Base-by-base conservation (phyloP, 2,113 vertebrate species). In the Gavialis gangeticus region DNA sequence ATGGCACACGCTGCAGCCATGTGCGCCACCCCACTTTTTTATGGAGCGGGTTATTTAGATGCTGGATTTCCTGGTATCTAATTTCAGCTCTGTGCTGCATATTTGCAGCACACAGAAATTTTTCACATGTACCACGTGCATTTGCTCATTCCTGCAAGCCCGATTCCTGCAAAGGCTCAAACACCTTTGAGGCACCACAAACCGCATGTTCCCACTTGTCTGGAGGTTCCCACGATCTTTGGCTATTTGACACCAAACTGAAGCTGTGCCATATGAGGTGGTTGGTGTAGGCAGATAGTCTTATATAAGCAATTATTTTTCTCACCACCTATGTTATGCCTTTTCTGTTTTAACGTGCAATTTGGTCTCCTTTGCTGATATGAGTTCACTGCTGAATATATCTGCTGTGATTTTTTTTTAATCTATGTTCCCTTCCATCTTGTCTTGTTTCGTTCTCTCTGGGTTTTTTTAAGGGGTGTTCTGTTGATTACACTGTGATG, bases 401-500 rank as follows among this genome's bases (percentile, higher is more conserved):
- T 82, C 88, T 46, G 46, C 46, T 96, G 83, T 86, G 71, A 85
- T 97, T 97, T 94, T 95, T 97, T 97, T 94, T 84, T 84, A 86
- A 96, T 97, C 97, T 97, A 95, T 95, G 96, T 97, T 93, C 96
- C 94, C 87, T 97, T 97, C 95, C 89, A 84, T 82, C 95, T 89
- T 66, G 0, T 1, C 79, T 94, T 91, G 78, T 93, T 96, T 94
- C 95, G 96, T 97, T 96, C 85, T 95, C 88, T 91, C 77, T 56
- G 27, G 69, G 75, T 75, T 87, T 92, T 97, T 64, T 96, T 91
- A 92, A 84, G 82, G 64, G 63, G 27, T 94, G 92, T 91, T 97
- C 77, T 95, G 66, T 93, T 97, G 95, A 92, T 82, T 89, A 55
- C 82, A 89, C 59, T 67, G 84, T 89, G 88, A 93, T 93, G 96